phyloP scores from a whole-genome alignment of 2,113 vertebrate genomes.

The Mustelus asterias region DNA sequence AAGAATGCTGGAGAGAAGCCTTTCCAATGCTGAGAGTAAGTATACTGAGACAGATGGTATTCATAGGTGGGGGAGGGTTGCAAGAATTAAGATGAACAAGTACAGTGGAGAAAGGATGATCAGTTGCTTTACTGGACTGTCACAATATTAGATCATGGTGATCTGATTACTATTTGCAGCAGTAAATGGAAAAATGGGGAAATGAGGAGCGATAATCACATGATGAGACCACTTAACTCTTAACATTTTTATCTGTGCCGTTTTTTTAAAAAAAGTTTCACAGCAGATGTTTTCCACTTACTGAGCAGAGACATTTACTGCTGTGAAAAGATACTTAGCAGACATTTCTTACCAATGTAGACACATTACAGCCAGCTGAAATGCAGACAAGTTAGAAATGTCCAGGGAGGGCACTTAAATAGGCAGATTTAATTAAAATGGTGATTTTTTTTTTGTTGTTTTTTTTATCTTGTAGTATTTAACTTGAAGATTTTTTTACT shows the following conservation, averaged over 20 bases:
- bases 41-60: not conserved
- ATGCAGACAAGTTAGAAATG: not conserved
- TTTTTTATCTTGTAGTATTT: not conserved
- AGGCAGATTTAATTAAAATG: not conserved
- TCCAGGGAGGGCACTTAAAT: too few species aligned
- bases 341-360: not conserved
- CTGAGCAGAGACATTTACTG: not conserved
- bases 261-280: not conserved
- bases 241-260: not conserved
- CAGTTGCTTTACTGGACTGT: not conserved
- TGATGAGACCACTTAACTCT: not conserved
- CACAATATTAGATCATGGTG: not conserved
- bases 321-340: not conserved
- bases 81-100: not conserved
- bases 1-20: not conserved
- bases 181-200: not conserved
- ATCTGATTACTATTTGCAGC: not conserved
- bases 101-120: not conserved
- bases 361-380: not conserved
- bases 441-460: not conserved
- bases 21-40: not conserved
- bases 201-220: not conserved
- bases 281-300: not conserved
- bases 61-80: not conserved
- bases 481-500: not conserved